A percentile compares a stretch with the other conserved stretches of the same genome.
Evolutionary conservation across 1,140 invertebrate species (phyloP).

Genomic region (Diorhabda elongata): DNA sequence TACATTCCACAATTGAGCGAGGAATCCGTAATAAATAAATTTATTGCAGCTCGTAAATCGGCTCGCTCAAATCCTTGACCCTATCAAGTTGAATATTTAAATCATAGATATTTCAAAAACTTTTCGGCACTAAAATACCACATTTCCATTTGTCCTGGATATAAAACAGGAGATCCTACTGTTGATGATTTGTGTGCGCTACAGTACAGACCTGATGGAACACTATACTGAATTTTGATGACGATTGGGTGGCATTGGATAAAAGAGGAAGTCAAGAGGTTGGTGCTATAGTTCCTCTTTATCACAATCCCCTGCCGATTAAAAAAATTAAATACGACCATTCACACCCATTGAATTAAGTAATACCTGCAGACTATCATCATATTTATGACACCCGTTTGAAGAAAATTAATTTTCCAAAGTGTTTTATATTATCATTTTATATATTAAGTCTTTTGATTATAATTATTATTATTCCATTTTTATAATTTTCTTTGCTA

Average conservation of each 20-base stretch:
- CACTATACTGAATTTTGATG: conserved; percentile 17
- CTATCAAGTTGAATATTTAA: conserved; percentile 16
- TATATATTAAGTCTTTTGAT: too few relatives aligned
- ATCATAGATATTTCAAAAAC: conserved; percentile 1
- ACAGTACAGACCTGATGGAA: conserved; percentile 17
- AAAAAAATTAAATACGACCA: too few relatives aligned
- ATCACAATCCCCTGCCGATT: background rate
- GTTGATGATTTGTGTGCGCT: conserved; percentile 17
- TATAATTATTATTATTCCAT: too few relatives aligned
- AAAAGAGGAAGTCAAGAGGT: background rate
- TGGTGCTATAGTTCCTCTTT: conserved; percentile 15
- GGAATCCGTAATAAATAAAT: background rate
- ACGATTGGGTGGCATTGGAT: conserved; percentile 10
- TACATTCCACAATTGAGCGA: conserved; percentile 37
- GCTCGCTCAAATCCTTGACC: conserved; percentile 15
- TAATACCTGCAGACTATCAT: too few relatives aligned
- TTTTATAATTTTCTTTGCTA: too few relatives aligned
- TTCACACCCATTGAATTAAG: too few relatives aligned
- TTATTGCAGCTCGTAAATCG: too few relatives aligned
- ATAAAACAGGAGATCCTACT: conserved; percentile 15
- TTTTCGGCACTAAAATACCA: conserved; percentile 8
- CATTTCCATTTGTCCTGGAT: background rate
- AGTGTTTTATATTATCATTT: too few relatives aligned
- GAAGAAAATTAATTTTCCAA: too few relatives aligned
- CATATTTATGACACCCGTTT: too few relatives aligned